Evolutionary conservation across 23 tunicate species (phyloP), one percentile per base, ranked within the genome.

Genomic region (Clavelina lepadiformis): DNA sequence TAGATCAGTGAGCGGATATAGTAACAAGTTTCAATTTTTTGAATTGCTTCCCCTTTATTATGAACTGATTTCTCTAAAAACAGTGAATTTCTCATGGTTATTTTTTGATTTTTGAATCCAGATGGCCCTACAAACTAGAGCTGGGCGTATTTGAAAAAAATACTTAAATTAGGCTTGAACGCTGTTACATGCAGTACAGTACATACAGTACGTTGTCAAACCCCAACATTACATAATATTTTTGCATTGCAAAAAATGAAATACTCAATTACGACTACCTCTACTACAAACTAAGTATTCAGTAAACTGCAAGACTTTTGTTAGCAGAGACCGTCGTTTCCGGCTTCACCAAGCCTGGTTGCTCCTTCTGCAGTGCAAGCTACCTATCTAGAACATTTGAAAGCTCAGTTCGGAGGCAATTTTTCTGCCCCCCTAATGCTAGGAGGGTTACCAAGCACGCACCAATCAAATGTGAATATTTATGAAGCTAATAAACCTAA

Each of bases 401-500:
- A 59, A 49, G 29, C 31, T 5, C 78, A 73, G 30, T 45, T 73
- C 5, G 68, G 78, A 8, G 60, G 60, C 28, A 73, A 73, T 30
- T 68, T 73, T 28, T 7, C 60, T 30, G 21, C 69, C 23, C 76
- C 76, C 25, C 68, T 8, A 28, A 28, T 32, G 29, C 41, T 44
- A 44, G 38, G 49, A 20, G 33, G n/a, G n/a, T n/a, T n/a, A n/a
- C n/a, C n/a, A n/a, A n/a, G n/a, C n/a, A n/a, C n/a, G n/a, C n/a
- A n/a, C n/a, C n/a, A n/a, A n/a, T n/a, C 24, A 44, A 69, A 69
- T 49, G 24, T 52, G 23, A 60, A 73, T 45, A 73, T 73, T 27
- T 73, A 73, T 30, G 78, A 73, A 59, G 68, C 78, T 18, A 58
- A 31, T 18, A 73, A 73, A 30, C 78, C 78, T 5, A 59, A 60